Evolutionary conservation across 2,113 vertebrate species (phyloP).

Genomic region (Sceloporus undulatus): DNA sequence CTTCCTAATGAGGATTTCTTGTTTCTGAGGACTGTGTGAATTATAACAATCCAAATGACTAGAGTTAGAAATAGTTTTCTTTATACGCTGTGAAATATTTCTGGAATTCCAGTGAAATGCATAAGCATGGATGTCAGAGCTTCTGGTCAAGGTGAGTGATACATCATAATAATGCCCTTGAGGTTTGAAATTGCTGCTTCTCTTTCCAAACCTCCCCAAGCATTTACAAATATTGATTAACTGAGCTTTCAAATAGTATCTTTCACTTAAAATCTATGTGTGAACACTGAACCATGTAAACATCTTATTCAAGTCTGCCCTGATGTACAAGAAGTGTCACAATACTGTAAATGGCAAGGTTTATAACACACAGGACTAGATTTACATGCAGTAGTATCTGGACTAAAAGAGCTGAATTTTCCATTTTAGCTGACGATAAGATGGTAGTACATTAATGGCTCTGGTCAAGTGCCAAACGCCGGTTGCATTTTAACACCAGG

Average conservation of each 20-base stretch:
- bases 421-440: not conserved
- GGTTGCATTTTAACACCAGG: too few relatives aligned
- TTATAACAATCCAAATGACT: not conserved
- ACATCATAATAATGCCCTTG: constrained; percentile 19
- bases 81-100: not conserved
- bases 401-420: constrained; percentile 10
- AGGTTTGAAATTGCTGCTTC: not conserved
- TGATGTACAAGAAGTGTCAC: constrained; percentile 6
- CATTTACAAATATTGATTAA: constrained; percentile 26
- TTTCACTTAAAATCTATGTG: constrained; percentile 23
- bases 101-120: not conserved
- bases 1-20: not conserved
- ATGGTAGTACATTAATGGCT: not conserved
- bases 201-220: not conserved
- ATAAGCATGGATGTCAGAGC: not conserved
- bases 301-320: constrained; percentile 9
- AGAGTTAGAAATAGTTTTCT: not conserved
- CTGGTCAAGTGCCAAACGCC: not conserved
- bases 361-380: not conserved
- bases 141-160: not conserved
- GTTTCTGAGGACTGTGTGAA: not conserved
- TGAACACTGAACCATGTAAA: constrained; percentile 14
- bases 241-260: constrained; percentile 19
- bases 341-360: constrained; percentile 17
- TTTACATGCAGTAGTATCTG: not conserved